Base-by-base conservation (phyloP, 2,113 vertebrate genomes). In the Gopherus evgoodei region DNA sequence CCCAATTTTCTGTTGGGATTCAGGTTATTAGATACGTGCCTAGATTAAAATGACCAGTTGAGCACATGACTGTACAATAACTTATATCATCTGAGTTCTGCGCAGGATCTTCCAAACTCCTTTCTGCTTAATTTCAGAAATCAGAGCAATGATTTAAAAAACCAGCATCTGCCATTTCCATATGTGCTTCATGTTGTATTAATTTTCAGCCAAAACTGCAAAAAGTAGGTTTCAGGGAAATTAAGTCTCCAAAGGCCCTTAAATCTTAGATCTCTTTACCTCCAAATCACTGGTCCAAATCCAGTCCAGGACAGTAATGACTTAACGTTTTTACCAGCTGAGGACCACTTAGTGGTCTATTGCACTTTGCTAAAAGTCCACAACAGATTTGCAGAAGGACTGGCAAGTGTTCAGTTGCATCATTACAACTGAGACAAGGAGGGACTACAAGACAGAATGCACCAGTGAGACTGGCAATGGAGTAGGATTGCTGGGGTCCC, bases 71-170 rank as follows among this genome's bases (percentile, higher is more conserved):
- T 87, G 3, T 94, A 93, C 85, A 95, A 35, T 94, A 22, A 72
- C n/a, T 22, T 72, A 19, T 22, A 95, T 79, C 1, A 5, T 92
- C 93, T 69, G 65, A 96, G 90, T 94, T 96, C 89, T 90, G 83
- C 76, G 57, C 93, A 95, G 82, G 80, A 92, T 93, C 94, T 92
- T 95, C 87, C 82, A 95, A 96, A 91, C 54, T 94, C 54, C 69
- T 2, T 3, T 65, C 31, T 53, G 54, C 86, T 93, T 95, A 96
- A 95, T 96, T 96, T 95, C 95, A 96, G 95, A 96, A 97, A 95
- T 86, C 95, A 92, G 92, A 88, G 92, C 96, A 96, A 96, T 49
- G 94, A 93, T 86, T 94, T 47, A 85, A 94, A 94, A 65, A 9
- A 7, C 9, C 56, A 92, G 86, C 78, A 91, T 93, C 96, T 96